Evolutionary conservation across 1,140 invertebrate genomes (phyloP).

Genomic region (Oryzaephilus surinamensis): DNA sequence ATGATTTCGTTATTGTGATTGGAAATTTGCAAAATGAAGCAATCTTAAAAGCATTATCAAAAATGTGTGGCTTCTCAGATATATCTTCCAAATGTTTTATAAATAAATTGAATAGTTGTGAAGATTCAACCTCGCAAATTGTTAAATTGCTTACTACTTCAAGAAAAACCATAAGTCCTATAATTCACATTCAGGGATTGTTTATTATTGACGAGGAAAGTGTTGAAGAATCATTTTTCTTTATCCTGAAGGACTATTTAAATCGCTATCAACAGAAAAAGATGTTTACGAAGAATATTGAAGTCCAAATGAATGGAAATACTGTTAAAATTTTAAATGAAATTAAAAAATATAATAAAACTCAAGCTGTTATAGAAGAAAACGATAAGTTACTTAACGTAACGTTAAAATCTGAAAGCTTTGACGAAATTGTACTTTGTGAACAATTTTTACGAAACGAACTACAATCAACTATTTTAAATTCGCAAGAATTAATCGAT

Average conservation of each 20-base stretch:
- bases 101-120: constrained; percentile 1
- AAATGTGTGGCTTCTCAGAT: constrained; percentile 5
- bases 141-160: constrained; percentile 4
- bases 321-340: constrained; percentile 2
- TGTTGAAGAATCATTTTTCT: constrained; percentile 14
- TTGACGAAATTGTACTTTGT: background rate
- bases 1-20: constrained; percentile 14
- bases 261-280: constrained; percentile 1
- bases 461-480: background rate
- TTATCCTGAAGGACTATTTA: no score
- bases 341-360: constrained; percentile 2
- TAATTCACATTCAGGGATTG: constrained; percentile 16
- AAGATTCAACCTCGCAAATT: constrained; percentile 1
- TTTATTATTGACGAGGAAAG: constrained; percentile 14
- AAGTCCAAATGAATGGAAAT: background rate
- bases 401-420: constrained; percentile 1
- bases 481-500: background rate
- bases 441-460: background rate
- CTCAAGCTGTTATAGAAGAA: constrained; percentile 4
- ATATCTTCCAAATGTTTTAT: background rate
- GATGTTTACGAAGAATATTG: constrained; percentile 7
- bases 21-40: constrained; percentile 1
- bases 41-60: constrained; percentile 11
- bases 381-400: constrained; percentile 14
- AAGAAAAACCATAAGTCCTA: constrained; percentile 9